Conservation (phyloP, 2,113 vertebrate species). For the Chrysemys picta region DNA sequence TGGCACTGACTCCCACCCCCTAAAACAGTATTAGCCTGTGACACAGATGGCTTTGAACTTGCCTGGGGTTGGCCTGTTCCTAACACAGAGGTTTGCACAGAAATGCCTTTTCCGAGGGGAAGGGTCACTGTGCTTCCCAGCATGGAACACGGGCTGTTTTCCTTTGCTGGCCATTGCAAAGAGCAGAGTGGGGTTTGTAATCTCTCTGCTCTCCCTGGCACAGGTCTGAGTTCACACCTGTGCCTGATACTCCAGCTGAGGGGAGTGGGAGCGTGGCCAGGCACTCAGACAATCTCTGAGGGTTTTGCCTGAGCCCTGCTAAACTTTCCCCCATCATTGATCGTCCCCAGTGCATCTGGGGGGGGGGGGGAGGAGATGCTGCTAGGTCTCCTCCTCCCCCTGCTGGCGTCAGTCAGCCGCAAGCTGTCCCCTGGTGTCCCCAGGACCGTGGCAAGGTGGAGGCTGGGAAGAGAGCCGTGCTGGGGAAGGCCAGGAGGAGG, state of each 20-base stretch:
- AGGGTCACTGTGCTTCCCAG: not conserved
- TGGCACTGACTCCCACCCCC: not conserved
- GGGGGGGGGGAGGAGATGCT: not conserved
- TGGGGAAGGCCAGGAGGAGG: not conserved
- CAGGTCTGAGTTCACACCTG: not conserved
- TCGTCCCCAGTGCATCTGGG: not conserved
- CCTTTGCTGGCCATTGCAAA: too few species aligned
- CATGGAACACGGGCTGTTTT: not conserved
- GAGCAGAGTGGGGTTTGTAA: not conserved
- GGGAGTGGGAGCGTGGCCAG: not conserved
- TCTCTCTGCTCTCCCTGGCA: not conserved
- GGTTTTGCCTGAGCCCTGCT: not conserved
- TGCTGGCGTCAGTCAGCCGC: not conserved
- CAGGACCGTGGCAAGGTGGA: too few species aligned
- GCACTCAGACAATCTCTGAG: too few species aligned
- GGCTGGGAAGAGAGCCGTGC: not conserved
- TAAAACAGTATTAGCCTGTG: not conserved
- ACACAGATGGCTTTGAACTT: not conserved
- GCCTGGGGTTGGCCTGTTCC: not conserved
- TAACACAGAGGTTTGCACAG: not conserved
- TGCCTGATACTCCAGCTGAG: not conserved
- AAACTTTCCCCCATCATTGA: not conserved
- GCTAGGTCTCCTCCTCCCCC: not conserved
- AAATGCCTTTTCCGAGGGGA: not conserved
- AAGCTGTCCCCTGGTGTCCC: too few species aligned